Base-by-base conservation (phyloP, 2,888 invertebrate species). In the Zaprionus lineosus region DNA sequence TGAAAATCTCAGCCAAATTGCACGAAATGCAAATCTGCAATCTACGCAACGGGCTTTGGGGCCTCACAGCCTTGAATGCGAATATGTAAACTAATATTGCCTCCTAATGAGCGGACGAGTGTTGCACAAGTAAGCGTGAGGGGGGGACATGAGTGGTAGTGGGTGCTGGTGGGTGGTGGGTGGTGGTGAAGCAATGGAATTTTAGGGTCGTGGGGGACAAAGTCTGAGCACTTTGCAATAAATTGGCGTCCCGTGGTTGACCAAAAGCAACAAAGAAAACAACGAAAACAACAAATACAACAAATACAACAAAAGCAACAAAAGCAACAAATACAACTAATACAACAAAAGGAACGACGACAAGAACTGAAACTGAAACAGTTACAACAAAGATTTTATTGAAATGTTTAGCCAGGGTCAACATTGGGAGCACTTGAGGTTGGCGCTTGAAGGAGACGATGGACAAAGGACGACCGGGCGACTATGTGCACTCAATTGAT, bases 61-160 rank as follows among this genome's bases (percentile, higher is more conserved):
- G 36, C 43, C 47, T 47, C 39, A 21, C 21, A 26, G 51, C 4
- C 36, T 12, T 31, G 12, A 18, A 16, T 12, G 9, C 31, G 31
- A 26, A 26, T 33, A 55, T 57, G 50, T 29, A 53, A 57, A 41
- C 40, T 50, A 65, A 65, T 65, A 57, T 65, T 15, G 43, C 19
- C 12, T 40, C 31, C 47, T 74, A 73, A 73, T 73, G 74, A 73
- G 56, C 62, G 47, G 55, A 50, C 33, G 33, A 48, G 51, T 53
- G 55, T 46, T 56, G 52, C 47, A 55, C 24, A 12, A 29, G 21
- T 24, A 24, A 15, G n/a, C 9, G 4, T n/a, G 19, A n/a, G 28
- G 7, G 5, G 9, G 40, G 15, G 16, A 3, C 29, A 28, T 9
- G 33, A 9, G 18, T 7, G 9, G 6, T 2, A 9, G 8, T 2